phyloP scores from a whole-genome alignment of 2,113 vertebrate genomes.

The Thryonomys swinderianus region DNA sequence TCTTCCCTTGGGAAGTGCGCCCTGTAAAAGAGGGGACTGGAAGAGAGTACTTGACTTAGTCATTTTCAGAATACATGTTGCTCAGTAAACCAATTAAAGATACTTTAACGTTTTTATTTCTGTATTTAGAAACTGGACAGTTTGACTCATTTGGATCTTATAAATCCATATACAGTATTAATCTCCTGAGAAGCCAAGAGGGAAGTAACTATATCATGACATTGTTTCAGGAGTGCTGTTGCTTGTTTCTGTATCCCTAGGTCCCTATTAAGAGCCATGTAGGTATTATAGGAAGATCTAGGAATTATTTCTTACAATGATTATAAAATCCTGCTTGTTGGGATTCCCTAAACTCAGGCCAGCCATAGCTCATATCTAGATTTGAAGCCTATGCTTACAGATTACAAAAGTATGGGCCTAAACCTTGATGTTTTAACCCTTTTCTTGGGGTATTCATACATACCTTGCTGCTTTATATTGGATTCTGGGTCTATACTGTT shows the following conservation, averaged over 20 bases:
- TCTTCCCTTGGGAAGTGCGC: background rate
- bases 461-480: background rate
- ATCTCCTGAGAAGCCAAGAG: background rate
- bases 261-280: background rate
- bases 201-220: background rate
- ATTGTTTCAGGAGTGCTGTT: background rate
- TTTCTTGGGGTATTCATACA: background rate
- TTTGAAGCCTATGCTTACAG: background rate
- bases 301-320: background rate
- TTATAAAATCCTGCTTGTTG: background rate
- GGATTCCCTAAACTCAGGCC: background rate
- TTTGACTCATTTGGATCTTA: slow-evolving; percentile 6
- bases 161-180: background rate
- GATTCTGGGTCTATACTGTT: background rate
- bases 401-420: background rate
- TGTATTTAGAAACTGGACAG: slow-evolving; percentile 14
- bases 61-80: background rate
- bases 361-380: background rate
- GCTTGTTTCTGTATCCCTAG: background rate
- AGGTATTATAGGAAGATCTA: background rate
- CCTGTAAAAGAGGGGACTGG: background rate
- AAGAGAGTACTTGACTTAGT: background rate
- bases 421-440: background rate
- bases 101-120: slow-evolving; percentile 1
- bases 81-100: background rate